Evolutionary conservation across 1,140 invertebrate species (phyloP).

Genomic region (Dinothrombium tinctorium): DNA sequence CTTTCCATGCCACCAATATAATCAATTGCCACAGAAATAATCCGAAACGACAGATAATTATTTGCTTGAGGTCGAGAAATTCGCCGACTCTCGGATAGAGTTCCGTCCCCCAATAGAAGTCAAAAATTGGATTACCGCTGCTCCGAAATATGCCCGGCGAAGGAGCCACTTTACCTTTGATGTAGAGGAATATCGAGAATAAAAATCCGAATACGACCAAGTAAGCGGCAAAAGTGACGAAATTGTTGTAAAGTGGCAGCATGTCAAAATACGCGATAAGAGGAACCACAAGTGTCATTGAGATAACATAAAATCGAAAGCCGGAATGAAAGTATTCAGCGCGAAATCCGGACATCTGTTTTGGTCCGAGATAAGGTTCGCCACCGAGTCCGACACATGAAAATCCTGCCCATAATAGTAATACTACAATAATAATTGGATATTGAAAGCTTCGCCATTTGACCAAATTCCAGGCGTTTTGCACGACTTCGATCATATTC

Average conservation of each 20-base stretch:
- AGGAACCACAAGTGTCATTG: too few species aligned
- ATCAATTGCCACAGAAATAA: conserved; percentile 33
- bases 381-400: too few species aligned
- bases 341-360: too few species aligned
- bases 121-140: conserved; percentile 19
- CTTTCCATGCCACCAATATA: conserved; percentile 17
- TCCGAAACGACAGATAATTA: conserved; percentile 29
- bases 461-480: too few species aligned
- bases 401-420: too few species aligned
- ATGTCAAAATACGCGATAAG: too few species aligned
- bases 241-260: conserved; percentile 10
- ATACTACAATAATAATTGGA: too few species aligned
- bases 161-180: conserved; percentile 6
- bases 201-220: conserved; percentile 6
- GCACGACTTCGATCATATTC: too few species aligned
- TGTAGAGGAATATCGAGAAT: conserved; percentile 15
- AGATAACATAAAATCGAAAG: too few species aligned
- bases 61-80: conserved; percentile 25
- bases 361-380: too few species aligned
- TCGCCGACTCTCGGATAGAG: conserved; percentile 22
- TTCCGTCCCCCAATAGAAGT: conserved; percentile 27
- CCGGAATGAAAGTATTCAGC: too few species aligned
- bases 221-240: not conserved
- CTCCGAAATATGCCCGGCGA: not conserved
- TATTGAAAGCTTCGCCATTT: too few species aligned